Base-by-base conservation (phyloP, 1,140 invertebrate genomes). In the Rhynchophorus ferrugineus region DNA sequence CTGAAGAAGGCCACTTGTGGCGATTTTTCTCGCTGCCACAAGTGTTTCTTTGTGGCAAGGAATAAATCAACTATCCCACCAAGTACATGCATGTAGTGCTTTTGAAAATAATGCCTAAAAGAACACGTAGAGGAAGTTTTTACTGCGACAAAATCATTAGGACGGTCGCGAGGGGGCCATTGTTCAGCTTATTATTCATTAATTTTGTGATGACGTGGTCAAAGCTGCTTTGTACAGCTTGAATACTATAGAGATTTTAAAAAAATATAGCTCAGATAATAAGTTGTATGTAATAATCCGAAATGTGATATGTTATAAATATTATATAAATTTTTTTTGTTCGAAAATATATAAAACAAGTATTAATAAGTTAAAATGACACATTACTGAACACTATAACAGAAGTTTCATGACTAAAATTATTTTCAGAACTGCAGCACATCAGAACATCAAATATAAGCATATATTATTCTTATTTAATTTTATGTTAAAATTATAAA, bases 1-100 rank as follows among this genome's bases (percentile, higher is more conserved):
- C 14, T 22, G 11, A 38, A 43, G 48, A 14, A 39, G 39, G 48
- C n/a, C 47, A 49, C 47, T 49, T 21, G 36, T 41, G 47, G 47
- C 47, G 47, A 42, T 50, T 50, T 50, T 49, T 50, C 48, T 38
- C 48, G 22, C 47, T 29, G 24, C 48, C 41, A 50, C 48, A 50
- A 50, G 48, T 50, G 48, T 50, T 42, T 50, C 48, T 50, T 50
- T 50, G 48, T 50, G 48, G 48, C 48, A 5, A 19, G 39, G 48
- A 50, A 50, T 50, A 50, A 50, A 50, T 38, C 48, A 50, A 50
- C 39, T 21, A 42, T 35, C 37, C 39, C 43, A 38, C 24, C 29
- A 17, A 9, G 48, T 14, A 8, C 37, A n/a, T n/a, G 29, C 9
- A 50, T 39, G 48, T 33, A 50, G 48, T 18, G 48, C 29, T 19